phyloP scores from a whole-genome alignment of 2,888 invertebrate species.

The Shargacucullia verbasci region DNA sequence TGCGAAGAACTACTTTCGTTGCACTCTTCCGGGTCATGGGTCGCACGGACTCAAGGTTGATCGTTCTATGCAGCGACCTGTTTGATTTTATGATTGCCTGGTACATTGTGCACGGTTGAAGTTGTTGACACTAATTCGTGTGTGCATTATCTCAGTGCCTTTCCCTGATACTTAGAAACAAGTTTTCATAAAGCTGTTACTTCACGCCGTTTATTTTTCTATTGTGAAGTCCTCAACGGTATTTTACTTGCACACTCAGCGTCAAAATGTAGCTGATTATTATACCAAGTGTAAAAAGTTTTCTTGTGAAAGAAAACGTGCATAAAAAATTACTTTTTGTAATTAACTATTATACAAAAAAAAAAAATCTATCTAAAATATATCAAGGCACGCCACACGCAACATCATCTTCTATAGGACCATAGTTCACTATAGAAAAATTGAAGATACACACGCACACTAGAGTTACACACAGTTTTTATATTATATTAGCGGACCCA shows the following conservation, averaged over 20 bases:
- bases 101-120: conserved; percentile 57
- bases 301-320: too few species aligned
- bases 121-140: conserved; percentile 41
- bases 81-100: conserved; percentile 72
- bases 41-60: conserved; percentile 66
- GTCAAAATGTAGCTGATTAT: background rate
- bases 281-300: background rate
- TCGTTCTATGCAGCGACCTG: conserved; percentile 67
- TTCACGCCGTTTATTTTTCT: conserved; percentile 14
- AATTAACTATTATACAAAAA: too few species aligned
- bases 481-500: too few species aligned
- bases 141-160: conserved; percentile 23
- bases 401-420: too few species aligned
- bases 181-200: conserved; percentile 18
- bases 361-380: too few species aligned
- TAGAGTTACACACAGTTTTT: too few species aligned
- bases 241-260: conserved; percentile 2
- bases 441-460: too few species aligned
- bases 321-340: too few species aligned
- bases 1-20: conserved; percentile 74
- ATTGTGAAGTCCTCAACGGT: conserved; percentile 2
- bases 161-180: conserved; percentile 6
- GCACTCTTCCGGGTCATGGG: conserved; percentile 70
- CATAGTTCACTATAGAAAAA: too few species aligned
- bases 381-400: too few species aligned